phyloP scores from a whole-genome alignment of 2,113 vertebrate genomes.

The Callipepla squamata region DNA sequence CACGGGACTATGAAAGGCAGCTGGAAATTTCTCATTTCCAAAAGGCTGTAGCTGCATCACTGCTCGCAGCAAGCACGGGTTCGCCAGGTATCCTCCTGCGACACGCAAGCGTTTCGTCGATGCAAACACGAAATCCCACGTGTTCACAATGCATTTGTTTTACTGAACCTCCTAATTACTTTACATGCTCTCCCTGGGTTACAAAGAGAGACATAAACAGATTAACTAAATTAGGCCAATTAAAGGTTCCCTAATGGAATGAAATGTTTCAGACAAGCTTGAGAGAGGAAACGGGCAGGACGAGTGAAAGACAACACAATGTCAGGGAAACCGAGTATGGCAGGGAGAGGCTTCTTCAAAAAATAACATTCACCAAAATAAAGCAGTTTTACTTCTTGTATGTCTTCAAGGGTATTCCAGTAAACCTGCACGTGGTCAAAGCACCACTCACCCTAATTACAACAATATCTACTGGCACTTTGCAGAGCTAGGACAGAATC shows the following conservation, averaged over 20 bases:
- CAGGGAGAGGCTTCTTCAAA: not conserved
- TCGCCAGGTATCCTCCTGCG: not conserved
- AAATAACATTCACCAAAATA: not conserved
- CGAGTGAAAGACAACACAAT: constrained; percentile 10
- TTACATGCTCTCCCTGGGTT: constrained; percentile 71
- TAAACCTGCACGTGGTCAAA: not conserved
- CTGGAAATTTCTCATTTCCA: not conserved
- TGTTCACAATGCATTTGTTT: constrained; percentile 22
- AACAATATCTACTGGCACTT: not conserved
- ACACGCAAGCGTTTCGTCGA: accelerated
- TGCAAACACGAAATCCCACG: not conserved
- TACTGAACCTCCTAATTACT: constrained; percentile 72
- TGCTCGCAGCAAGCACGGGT: not conserved
- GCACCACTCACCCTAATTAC: not conserved
- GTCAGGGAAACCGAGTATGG: not conserved
- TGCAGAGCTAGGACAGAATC: not conserved
- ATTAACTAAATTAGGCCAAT: constrained; percentile 77
- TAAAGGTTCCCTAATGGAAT: constrained; percentile 77
- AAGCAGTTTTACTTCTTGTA: not conserved
- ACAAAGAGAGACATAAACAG: constrained; percentile 74
- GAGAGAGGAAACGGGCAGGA: constrained; percentile 33
- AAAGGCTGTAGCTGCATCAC: not conserved
- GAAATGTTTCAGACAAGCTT: constrained; percentile 68
- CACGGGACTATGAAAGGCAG: not conserved
- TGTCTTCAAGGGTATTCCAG: not conserved